phyloP scores from a whole-genome alignment of 1,140 invertebrate species.

The Drosophila kohkoa region DNA sequence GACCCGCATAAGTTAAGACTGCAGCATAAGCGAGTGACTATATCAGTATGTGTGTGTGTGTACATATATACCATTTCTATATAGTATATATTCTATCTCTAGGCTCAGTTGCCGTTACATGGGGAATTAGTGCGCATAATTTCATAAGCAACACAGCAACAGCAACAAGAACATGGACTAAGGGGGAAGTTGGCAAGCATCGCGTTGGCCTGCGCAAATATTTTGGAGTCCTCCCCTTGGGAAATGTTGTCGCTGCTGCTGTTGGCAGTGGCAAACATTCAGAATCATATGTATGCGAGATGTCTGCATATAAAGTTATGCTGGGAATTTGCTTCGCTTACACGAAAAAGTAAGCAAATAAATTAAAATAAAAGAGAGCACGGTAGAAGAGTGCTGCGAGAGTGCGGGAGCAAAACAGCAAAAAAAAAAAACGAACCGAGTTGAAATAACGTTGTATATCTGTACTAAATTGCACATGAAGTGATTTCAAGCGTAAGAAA shows the following conservation, averaged over 20 bases:
- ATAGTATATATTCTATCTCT: constrained; percentile 43
- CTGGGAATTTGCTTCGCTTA: constrained; percentile 65
- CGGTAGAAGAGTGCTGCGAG: neutral
- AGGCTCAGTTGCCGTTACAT: constrained; percentile 64
- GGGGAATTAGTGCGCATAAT: constrained; percentile 82
- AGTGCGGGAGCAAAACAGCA: neutral
- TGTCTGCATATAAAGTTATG: constrained; percentile 66
- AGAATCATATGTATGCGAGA: constrained; percentile 56
- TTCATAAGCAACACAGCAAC: constrained; percentile 64
- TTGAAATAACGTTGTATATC: constrained; percentile 55
- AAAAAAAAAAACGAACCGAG: neutral
- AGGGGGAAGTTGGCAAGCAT: constrained; percentile 54
- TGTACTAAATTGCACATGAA: constrained; percentile 80
- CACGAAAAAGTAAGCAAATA: constrained; percentile 39
- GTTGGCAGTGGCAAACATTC: constrained; percentile 49
- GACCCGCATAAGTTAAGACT: constrained; percentile 48
- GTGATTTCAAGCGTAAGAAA: constrained; percentile 82
- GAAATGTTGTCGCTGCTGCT: constrained; percentile 60
- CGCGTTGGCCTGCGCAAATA: constrained; percentile 76
- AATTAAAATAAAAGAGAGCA: constrained; percentile 16
- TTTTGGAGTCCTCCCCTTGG: constrained; percentile 53
- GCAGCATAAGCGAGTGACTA: neutral
- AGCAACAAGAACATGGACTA: constrained; percentile 31
- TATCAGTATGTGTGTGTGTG: neutral
- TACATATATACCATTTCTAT: constrained; percentile 6